Evolutionary conservation across 1,140 invertebrate species (phyloP), one percentile per base, ranked within the genome.

Genomic region (Eubasilissa regina): DNA sequence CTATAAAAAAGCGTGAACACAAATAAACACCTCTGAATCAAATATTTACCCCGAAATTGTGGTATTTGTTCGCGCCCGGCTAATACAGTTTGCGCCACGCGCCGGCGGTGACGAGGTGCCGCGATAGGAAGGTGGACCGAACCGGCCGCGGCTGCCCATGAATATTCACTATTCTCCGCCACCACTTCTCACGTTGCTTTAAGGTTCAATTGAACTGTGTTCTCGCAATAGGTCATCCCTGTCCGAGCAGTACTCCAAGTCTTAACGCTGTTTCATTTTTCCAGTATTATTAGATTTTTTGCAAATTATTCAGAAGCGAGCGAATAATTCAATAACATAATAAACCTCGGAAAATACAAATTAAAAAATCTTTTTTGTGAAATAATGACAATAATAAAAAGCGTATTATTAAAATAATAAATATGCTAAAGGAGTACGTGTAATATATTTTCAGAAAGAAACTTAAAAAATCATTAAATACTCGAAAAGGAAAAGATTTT

Each of bases 81-180:
- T 68, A 47, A 47, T 47, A 68, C 44, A 68, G 64, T 19, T 35
- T 47, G 64, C 25, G 1, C 25, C 25, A 35, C 25, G 25, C 25
- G 15, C 44, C n/a, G n/a, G 43, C 11, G 44, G 64, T 15, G 64
- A 48, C 45, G 44, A 8, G 62, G 25, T 13, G 43, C n/a, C 10
- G 62, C 43, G 62, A 10, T 15, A n/a, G n/a, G 62, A 15, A 44
- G 21, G 21, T 21, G 25, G 21, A n/a, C n/a, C 43, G 43, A 13
- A 17, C n/a, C 43, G 43, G 25, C 62, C 64, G 13, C 17, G 64
- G 64, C n/a, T 10, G 44, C 13, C 64, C 21, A 68, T 68, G 64
- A 68, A 68, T 68, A 68, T 68, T 68, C 64, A 68, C 43, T 35
- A 68, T 47, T 62, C 11, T 13, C 3, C 48, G 48, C 48, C 15